These are phyloP conservation scores for Cantharis nigra DNA, from an alignment of 2,888 invertebrate species.

Conservation along the genomic window DNA sequence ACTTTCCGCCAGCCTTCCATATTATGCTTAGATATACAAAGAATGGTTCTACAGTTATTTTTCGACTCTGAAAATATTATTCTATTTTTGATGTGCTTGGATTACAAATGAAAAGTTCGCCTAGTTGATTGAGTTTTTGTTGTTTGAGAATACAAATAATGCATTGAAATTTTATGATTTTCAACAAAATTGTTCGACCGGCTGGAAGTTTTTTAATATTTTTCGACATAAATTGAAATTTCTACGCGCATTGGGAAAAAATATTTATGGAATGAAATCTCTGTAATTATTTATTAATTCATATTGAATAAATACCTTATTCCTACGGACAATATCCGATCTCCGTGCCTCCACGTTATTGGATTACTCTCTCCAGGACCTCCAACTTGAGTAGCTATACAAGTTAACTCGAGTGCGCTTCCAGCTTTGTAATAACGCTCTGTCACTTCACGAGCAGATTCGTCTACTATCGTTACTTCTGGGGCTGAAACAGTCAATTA, in stretches of 20 bases:
- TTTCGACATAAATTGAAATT: slow-evolving; percentile 4
- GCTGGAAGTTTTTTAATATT: slow-evolving; percentile 15
- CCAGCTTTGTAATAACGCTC: slow-evolving; percentile 66
- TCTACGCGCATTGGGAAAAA: neutral
- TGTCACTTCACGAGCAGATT: slow-evolving; percentile 61
- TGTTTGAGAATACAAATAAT: slow-evolving; percentile 18
- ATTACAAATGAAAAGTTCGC: slow-evolving; percentile 13
- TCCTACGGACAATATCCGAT: slow-evolving; percentile 58
- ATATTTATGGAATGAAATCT: no score
- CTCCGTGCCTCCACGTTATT: slow-evolving; percentile 61
- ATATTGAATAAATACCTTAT: slow-evolving; percentile 56
- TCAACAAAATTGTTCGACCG: slow-evolving; percentile 7
- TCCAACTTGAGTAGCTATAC: slow-evolving; percentile 58
- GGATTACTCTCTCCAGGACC: slow-evolving; percentile 53
- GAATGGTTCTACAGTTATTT: slow-evolving; percentile 8
- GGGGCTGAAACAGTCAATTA: slow-evolving; percentile 55
- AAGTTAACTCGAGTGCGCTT: slow-evolving; percentile 60
- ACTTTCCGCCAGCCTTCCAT: neutral
- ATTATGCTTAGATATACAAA: slow-evolving; percentile 9
- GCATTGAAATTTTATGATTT: slow-evolving; percentile 4
- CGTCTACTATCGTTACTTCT: slow-evolving; percentile 63
- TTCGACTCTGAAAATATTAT: slow-evolving; percentile 10
- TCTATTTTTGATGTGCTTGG: slow-evolving; percentile 9
- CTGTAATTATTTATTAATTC: neutral
- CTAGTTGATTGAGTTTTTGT: slow-evolving; percentile 16